Conservation (phyloP, 2,888 invertebrate species). For the Drosophila multiciliata region DNA sequence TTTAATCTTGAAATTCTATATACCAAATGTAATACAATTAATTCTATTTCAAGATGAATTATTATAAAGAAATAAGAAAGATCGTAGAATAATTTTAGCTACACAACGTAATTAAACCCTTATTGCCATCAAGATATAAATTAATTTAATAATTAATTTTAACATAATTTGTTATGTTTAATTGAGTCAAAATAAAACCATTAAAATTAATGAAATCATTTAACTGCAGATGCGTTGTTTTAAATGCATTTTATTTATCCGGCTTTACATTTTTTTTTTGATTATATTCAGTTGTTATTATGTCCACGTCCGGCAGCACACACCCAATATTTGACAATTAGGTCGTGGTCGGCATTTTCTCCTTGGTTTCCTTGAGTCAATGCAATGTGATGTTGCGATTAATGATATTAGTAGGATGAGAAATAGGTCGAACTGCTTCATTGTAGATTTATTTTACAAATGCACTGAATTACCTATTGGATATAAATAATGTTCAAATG, state of each 20-base stretch:
- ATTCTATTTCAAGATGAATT: neutral
- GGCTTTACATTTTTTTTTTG: neutral
- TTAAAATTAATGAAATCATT: neutral
- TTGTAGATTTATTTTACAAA: neutral
- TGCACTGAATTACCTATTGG: neutral
- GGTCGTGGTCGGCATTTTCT: constrained; percentile 13
- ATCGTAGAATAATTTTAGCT: neutral
- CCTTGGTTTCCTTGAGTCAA: too few species aligned
- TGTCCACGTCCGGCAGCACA: neutral
- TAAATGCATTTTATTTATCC: neutral
- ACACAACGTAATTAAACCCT: neutral
- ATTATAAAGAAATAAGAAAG: neutral
- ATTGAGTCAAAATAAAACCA: neutral
- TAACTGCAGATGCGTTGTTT: constrained; percentile 31
- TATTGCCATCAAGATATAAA: neutral
- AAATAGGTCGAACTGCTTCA: neutral
- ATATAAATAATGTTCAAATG: neutral
- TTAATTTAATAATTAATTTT: neutral
- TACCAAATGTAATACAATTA: too few species aligned
- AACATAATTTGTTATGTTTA: neutral
- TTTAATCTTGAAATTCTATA: too few species aligned
- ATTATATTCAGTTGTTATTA: neutral
- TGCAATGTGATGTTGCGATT: neutral
- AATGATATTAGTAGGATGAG: neutral
- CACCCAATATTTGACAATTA: neutral